phyloP scores from a whole-genome alignment of 1,140 invertebrate species.

The Tetranychus cinnabarinus region DNA sequence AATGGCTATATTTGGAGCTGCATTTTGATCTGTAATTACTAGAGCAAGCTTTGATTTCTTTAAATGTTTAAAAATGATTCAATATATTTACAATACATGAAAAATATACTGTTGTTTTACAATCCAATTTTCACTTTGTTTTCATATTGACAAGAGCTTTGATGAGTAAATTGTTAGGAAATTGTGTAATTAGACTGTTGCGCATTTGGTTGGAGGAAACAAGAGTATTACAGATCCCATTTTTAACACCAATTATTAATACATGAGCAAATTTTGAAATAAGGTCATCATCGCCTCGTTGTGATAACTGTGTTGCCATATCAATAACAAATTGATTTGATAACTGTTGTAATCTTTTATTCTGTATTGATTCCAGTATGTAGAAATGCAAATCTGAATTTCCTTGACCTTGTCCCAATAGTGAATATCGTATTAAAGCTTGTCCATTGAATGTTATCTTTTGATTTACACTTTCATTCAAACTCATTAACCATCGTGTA shows the following conservation, averaged over 20 bases:
- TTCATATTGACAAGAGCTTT: background rate
- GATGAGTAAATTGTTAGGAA: background rate
- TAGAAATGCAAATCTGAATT: background rate
- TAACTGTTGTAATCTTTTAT: background rate
- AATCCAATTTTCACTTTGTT: too few species aligned
- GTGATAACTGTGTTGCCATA: background rate
- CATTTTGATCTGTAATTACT: too few species aligned
- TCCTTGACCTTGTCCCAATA: background rate
- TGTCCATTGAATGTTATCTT: conserved; percentile 1
- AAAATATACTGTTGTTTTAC: too few species aligned
- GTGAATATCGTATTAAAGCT: background rate
- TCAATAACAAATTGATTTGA: background rate
- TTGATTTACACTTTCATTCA: background rate
- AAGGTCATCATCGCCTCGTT: background rate
- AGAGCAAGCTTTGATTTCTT: too few species aligned
- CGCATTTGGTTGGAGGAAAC: background rate
- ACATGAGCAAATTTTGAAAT: conserved; percentile 1
- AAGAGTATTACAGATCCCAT: background rate
- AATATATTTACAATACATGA: too few species aligned
- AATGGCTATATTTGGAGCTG: too few species aligned
- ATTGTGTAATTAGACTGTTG: background rate
- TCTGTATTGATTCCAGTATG: background rate
- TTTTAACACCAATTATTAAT: background rate
- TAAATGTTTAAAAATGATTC: too few species aligned
- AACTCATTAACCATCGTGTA: background rate